phyloP scores from a whole-genome alignment of 2,113 vertebrate species.

The Cryptoleucopteryx plumbea region DNA sequence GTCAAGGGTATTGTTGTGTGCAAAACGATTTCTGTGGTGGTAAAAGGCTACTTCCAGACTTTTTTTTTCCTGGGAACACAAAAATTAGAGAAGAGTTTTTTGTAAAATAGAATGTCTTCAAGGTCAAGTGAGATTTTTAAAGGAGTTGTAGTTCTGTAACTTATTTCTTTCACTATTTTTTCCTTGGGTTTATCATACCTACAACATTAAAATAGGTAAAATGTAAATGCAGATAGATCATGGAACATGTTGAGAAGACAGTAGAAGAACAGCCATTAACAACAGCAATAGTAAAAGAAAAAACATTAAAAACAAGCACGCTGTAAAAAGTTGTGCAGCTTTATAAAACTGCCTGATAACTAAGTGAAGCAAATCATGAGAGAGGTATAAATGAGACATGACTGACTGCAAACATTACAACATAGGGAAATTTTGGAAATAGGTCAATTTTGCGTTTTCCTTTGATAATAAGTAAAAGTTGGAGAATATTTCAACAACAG shows the following conservation, averaged over 20 bases:
- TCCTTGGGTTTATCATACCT: neutral
- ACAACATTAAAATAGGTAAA: neutral
- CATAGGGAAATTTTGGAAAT: neutral
- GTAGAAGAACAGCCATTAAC: neutral
- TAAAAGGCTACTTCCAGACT: neutral
- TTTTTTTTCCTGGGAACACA: neutral
- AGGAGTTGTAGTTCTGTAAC: neutral
- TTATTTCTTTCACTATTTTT: neutral
- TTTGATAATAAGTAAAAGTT: neutral
- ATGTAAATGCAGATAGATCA: neutral
- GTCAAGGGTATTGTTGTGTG: conserved; percentile 20
- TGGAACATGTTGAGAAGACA: neutral
- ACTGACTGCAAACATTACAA: neutral
- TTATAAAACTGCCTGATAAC: neutral
- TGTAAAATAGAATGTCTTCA: neutral
- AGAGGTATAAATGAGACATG: neutral
- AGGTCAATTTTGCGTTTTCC: neutral
- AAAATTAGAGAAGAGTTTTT: neutral
- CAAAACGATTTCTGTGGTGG: neutral
- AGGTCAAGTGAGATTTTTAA: neutral
- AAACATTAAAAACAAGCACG: neutral
- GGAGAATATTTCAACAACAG: neutral
- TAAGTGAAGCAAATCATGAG: neutral
- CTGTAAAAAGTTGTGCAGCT: neutral
- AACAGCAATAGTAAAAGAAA: neutral